Evolutionary conservation across 2,113 vertebrate species (phyloP).

Genomic region (Irena cyanogastra): DNA sequence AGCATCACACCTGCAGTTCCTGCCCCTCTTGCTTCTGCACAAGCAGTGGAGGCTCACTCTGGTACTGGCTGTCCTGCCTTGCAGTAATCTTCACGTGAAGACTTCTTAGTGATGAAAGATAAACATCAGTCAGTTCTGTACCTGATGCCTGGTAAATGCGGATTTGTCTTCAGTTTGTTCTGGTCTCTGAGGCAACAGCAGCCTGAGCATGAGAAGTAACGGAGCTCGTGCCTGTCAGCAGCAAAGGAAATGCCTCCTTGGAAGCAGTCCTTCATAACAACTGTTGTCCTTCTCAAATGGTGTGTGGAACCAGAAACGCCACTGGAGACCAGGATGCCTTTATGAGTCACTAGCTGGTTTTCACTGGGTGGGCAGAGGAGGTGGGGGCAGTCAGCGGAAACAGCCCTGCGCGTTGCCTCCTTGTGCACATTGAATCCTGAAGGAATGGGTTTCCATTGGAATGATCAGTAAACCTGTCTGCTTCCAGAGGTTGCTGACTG

Average conservation of each 20-base stretch:
- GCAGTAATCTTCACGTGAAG: not conserved
- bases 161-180: not conserved
- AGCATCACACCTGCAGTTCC: not conserved
- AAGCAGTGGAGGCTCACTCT: not conserved
- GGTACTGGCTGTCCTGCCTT: not conserved
- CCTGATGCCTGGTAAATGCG: not conserved
- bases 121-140: not conserved
- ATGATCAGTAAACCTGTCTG: not conserved
- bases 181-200: not conserved
- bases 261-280: not conserved
- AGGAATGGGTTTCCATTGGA: not conserved
- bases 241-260: not conserved
- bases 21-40: not conserved
- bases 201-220: not conserved
- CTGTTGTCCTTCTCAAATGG: not conserved
- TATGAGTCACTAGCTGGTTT: not conserved
- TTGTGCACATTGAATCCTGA: not conserved
- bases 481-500: not conserved
- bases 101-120: not conserved
- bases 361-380: not conserved
- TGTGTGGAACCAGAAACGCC: not conserved
- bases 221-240: not conserved
- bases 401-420: rapidly evolving
- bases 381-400: not conserved
- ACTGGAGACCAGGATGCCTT: not conserved